A percentile compares a stretch with the other conserved stretches of the same genome.
phyloP scores from a whole-genome alignment of 2,797 vertebrate genomes.

The Babyrousa celebensis region DNA sequence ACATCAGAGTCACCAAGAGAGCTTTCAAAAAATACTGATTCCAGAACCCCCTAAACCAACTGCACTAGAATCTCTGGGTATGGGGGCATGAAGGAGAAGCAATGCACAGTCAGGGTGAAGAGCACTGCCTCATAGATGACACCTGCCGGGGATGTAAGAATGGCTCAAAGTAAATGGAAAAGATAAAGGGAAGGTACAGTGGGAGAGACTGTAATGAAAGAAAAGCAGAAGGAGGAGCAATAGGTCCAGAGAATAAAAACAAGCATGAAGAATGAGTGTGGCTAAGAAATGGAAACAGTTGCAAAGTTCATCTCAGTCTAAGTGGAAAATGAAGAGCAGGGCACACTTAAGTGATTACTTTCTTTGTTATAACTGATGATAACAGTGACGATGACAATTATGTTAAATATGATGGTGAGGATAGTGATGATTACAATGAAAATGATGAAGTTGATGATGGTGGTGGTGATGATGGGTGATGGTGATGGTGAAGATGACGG shows the following conservation, averaged over 20 bases:
- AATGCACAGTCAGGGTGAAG: neutral
- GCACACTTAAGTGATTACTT: neutral
- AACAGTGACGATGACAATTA: neutral
- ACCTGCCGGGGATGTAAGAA: neutral
- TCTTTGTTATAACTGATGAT: neutral
- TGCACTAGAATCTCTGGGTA: neutral
- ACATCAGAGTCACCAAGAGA: neutral
- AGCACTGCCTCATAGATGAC: neutral
- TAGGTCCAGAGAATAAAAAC: neutral
- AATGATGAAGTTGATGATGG: neutral
- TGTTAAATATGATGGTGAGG: neutral
- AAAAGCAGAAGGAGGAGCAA: neutral
- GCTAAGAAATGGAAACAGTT: neutral
- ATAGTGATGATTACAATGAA: neutral
- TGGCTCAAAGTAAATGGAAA: neutral
- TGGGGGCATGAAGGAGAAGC: neutral
- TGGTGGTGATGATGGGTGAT: neutral
- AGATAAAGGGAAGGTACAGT: neutral
- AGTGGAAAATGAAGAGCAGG: neutral
- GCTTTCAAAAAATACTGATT: neutral
- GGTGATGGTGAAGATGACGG: neutral
- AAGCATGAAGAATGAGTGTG: neutral
- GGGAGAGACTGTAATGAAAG: neutral
- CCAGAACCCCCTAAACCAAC: neutral
- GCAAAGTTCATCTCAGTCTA: neutral